Evolutionary conservation across 2,113 vertebrate genomes (phyloP), one percentile per base, ranked within the genome.

Genomic region (Bathybates hornii): DNA sequence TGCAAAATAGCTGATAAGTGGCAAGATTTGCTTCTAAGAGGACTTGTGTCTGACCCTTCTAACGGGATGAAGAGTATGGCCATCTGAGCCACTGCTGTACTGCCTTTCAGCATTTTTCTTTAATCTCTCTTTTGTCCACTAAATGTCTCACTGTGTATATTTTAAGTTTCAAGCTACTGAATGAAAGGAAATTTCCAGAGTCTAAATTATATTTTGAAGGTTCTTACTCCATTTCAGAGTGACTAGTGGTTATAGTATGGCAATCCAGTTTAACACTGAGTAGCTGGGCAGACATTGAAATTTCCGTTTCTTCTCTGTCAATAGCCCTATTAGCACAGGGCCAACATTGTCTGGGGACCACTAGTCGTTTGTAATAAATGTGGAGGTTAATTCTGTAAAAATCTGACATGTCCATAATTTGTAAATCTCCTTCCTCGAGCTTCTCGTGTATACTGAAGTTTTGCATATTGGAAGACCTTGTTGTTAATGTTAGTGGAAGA

Each of bases 391-490:
- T 52, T 29, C 5, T n/a, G 73, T 52, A 19, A n/a, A 52, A 52
- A 52, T 52, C 27, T 8, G 6, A 12, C 73, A 78, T 52, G 45
- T 50, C 27, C 27, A 52, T 78, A 52, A 52, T 52, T 78, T 78
- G 17, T 45, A 61, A n/a, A 29, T 45, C 38, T 57, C 16, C 3
- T 1, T 56, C 16, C 6, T 12, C 0, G 10, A 32, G 1, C 45
- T 24, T 24, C 19, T 27, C 4, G 2, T 29, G 4, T 61, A 9
- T 36, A 7, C 48, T 43, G 21, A 61, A 29, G 14, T 56, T 85
- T 84, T 36, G 10, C 21, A 71, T 73, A 19, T 73, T 80, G 57
- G 68, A 36, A 43, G 16, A 66, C 50, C 45, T 78, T 78, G 73
- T 78, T 78, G 14, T 81, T 34, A 45, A 57, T 71, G 52, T 27